Evolutionary conservation across 1,140 invertebrate genomes (phyloP).

Genomic region (Tetragonula clypearis): DNA sequence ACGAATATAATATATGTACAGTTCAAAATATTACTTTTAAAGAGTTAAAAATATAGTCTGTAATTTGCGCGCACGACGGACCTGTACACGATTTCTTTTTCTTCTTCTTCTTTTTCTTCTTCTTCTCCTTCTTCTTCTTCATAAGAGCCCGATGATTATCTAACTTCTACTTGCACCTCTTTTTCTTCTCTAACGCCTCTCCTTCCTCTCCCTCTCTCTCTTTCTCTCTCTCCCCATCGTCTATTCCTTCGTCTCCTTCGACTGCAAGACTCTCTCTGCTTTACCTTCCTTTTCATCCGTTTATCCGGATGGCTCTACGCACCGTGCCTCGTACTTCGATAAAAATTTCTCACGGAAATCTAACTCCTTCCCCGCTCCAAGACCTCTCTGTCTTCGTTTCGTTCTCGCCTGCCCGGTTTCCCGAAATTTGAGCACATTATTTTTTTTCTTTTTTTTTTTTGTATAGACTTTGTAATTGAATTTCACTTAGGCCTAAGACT

Average conservation of each 20-base stretch:
- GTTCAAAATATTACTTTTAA: constrained; percentile 80
- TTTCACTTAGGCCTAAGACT: constrained; percentile 69
- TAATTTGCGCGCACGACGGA: constrained; percentile 80
- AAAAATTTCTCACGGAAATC: too few species aligned
- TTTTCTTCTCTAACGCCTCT: constrained; percentile 26
- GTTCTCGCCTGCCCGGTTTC: constrained; percentile 13
- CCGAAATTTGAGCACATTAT: constrained; percentile 64
- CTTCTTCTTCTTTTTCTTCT: too few species aligned
- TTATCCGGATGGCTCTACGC: constrained; percentile 3
- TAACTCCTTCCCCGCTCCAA: not conserved
- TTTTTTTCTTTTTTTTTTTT: not conserved
- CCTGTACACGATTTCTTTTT: constrained; percentile 66
- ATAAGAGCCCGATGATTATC: constrained; percentile 58
- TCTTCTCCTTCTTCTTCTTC: not conserved
- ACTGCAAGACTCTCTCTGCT: too few species aligned
- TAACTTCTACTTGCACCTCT: constrained; percentile 61
- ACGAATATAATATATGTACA: constrained; percentile 75
- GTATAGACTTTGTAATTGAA: constrained; percentile 62
- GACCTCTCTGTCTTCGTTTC: not conserved
- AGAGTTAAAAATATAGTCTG: constrained; percentile 82
- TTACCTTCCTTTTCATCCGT: not conserved
- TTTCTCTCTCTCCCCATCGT: not conserved
- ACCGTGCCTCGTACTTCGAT: not conserved
- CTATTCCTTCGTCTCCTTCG: not conserved
- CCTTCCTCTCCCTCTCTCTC: constrained; percentile 14